Evolutionary conservation across 2,113 vertebrate genomes (phyloP), one percentile per base, ranked within the genome.

Genomic region (Montifringilla adamsi): DNA sequence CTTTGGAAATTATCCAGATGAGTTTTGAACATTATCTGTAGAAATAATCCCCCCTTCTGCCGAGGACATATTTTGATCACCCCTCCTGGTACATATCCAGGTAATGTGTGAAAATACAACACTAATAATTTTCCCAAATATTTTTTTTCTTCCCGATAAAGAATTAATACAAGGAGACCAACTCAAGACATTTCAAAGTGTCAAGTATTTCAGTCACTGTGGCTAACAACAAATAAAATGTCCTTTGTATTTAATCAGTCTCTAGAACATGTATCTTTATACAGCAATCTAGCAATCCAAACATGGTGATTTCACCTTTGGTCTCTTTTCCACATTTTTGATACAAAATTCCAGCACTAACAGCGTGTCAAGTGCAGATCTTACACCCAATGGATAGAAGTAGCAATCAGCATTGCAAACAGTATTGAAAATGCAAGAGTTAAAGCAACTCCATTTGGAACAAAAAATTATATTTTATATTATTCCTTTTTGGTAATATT

Each of bases 231-330:
- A 70, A 35, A 46, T 75, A 68, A 66, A 41, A 50, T 15, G 1
- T 37, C 24, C 6, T 75, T 59, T 52, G 11, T 46, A 15, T 47
- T 82, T 72, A 23, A 37, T 39, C 28, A 49, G 24, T 28, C 22
- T 67, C 15, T 64, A 68, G 27, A 52, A n/a, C 0, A 0, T 10
- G 4, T 47, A 13, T 22, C 22, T 37, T 68, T 44, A 18, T 35
- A 16, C 7, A 46, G 21, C 7, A 76, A n/a, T 28, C 37, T 53
- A 26, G 12, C 19, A 75, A 81, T 15, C 70, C 24, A 60, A n/a
- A 72, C 16, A 30, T 30, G 9, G 4, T 52, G 23, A 74, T 90
- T 67, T 79, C 22, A 50, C 8, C 15, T 35, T 64, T 50, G 11
- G 4, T 9, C 58, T 78, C 39, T 74, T 86, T 81, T 12, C 37